Conservation (phyloP, 2,888 invertebrate species). For the Eudasyphora cyanicolor region DNA sequence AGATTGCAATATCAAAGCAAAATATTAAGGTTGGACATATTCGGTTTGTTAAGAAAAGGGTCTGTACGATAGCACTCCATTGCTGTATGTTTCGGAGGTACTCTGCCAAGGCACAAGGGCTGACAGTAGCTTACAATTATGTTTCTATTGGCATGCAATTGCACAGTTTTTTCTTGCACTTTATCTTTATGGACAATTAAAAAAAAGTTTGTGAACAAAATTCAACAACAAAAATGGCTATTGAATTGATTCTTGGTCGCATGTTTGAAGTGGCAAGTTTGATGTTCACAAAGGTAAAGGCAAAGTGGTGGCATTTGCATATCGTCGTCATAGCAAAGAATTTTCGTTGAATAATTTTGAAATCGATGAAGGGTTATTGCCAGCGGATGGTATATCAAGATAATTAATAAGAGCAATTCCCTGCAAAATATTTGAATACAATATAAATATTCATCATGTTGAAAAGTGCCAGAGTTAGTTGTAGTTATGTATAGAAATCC, state of each 20-base stretch:
- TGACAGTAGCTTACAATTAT: constrained; percentile 24
- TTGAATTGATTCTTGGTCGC: constrained; percentile 2
- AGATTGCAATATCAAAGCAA: constrained; percentile 1
- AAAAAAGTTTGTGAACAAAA: constrained; percentile 33
- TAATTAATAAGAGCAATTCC: constrained; percentile 52
- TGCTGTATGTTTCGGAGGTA: not conserved
- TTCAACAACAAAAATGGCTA: constrained; percentile 14
- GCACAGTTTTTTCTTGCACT: not conserved
- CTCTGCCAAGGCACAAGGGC: constrained; percentile 37
- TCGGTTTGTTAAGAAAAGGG: constrained; percentile 40
- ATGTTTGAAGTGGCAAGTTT: constrained; percentile 31
- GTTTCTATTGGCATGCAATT: not conserved
- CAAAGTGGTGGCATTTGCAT: constrained; percentile 61
- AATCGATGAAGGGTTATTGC: constrained; percentile 8
- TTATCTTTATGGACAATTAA: constrained; percentile 27
- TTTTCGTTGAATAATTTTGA: constrained; percentile 16
- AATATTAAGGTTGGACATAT: constrained; percentile 56
- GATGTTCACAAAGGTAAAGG: constrained; percentile 42
- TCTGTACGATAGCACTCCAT: not conserved
- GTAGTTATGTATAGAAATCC: not conserved
- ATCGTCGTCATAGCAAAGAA: constrained; percentile 55
- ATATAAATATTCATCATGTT: constrained; percentile 47
- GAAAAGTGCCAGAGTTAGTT: constrained; percentile 30
- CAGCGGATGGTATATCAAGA: constrained; percentile 42
- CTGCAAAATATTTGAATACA: constrained; percentile 17